Conservation (phyloP, 2,888 invertebrate species). For the Pammene fasciana region DNA sequence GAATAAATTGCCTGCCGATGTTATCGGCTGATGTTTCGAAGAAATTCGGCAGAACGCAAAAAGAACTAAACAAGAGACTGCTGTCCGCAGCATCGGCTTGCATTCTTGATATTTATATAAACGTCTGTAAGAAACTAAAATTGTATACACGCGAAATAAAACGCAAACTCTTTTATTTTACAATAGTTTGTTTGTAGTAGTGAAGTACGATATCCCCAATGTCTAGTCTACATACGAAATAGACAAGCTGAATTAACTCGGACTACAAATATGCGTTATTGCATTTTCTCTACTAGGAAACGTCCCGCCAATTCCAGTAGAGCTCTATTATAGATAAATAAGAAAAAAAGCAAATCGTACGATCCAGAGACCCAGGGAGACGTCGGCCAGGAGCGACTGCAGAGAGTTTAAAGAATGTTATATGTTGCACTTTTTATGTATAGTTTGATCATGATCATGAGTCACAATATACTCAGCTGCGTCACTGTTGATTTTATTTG, state of each 20-base stretch:
- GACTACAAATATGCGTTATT: no score
- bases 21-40: conserved; percentile 17
- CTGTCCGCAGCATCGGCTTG: not conserved
- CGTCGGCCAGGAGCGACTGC: not conserved
- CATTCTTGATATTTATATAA: not conserved
- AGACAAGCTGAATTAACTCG: no score
- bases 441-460: not conserved
- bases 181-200: no score
- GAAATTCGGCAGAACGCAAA: conserved; percentile 31
- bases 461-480: conserved; percentile 1
- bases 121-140: not conserved
- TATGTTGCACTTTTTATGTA: not conserved
- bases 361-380: no score
- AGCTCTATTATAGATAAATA: no score
- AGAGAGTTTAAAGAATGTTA: no score
- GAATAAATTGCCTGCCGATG: conserved; percentile 13
- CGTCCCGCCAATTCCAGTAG: no score
- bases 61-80: conserved; percentile 1
- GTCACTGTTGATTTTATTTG: not conserved
- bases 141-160: not conserved
- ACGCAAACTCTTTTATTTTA: not conserved
- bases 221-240: no score
- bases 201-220: no score
- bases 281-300: no score
- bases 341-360: no score